Evolutionary conservation across 2,888 invertebrate genomes (phyloP), one percentile per base, ranked within the genome.

Genomic region (Caradrina kadenii): DNA sequence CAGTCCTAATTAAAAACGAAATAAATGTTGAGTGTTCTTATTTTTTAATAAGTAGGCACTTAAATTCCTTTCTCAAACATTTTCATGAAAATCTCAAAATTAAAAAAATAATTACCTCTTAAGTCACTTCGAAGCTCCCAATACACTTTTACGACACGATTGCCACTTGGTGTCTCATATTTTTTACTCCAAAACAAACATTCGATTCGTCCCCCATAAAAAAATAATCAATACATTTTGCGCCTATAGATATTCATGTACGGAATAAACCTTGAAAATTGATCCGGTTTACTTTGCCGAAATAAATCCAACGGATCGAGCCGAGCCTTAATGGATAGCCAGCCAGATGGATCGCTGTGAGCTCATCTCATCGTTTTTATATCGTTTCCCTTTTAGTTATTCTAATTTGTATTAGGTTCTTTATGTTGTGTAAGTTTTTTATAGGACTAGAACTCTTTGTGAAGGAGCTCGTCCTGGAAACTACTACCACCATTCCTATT

Each of bases 251-350:
- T 71, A 71, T 72, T 62, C 56, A 65, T 60, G 52, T 54, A 49
- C 54, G 50, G n/a, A 67, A 69, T 69, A 78, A 81, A 76, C 75
- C 73, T 73, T 73, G 74, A 69, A 80, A 82, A 82, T 64, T 73
- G 80, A 80, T 79, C 68, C 64, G 42, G 76, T 82, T 82, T 78
- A 76, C 73, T 80, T 80, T 63, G 19, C 63, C 63, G 59, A 79
- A 78, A 82, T 80, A 82, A 78, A 82, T 82, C 63, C 68, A 62
- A 22, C 15, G 59, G 65, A 71, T 65, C 65, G 58, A 67, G 63
- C 39, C 62, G 49, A 67, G 59, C 63, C 58, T 68, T 81, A 78
- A 77, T 81, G 78, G 82, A 74, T 74, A 75, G 74, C 45, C 65
- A 65, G 59, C 56, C 48, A 70, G 70, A 78, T 81, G 68, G 78